Evolutionary conservation across 1,140 invertebrate genomes (phyloP).

Genomic region (Harpegnathos saltator): DNA sequence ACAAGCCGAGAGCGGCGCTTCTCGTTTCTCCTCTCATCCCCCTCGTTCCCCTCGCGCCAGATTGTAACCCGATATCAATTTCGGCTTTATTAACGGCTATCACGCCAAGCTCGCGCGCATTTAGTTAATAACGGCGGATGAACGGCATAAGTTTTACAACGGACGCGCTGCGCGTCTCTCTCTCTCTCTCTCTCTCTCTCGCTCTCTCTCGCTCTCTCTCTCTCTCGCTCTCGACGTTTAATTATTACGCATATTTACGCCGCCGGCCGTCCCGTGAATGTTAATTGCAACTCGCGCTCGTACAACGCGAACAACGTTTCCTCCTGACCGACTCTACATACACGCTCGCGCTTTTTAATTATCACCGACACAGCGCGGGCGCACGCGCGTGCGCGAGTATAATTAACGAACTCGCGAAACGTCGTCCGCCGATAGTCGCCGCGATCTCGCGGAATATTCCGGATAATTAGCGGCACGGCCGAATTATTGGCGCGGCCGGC

Average conservation of each 20-base stretch:
- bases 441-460: conserved; percentile 41
- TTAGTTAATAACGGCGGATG: conserved; percentile 52
- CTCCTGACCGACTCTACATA: conserved; percentile 47
- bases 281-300: conserved; percentile 55
- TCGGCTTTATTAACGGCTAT: conserved; percentile 40
- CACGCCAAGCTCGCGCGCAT: conserved; percentile 32
- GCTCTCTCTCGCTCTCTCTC: too few species aligned
- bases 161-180: conserved; percentile 37
- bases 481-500: conserved; percentile 43
- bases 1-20: too few species aligned
- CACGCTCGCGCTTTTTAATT: conserved; percentile 53
- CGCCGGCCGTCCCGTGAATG: conserved; percentile 41
- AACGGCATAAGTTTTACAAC: conserved; percentile 35
- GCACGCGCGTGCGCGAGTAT: conserved; percentile 3
- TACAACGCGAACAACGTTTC: conserved; percentile 40
- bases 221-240: conserved; percentile 49
- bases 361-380: conserved; percentile 44
- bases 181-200: too few species aligned
- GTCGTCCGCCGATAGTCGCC: conserved; percentile 40
- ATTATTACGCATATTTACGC: conserved; percentile 59
- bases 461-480: conserved; percentile 49
- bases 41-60: background rate
- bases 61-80: conserved; percentile 46
- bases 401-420: conserved; percentile 58
- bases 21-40: background rate